Conservation (phyloP, 2,113 vertebrate genomes). For the Odontophorus gujanensis region DNA sequence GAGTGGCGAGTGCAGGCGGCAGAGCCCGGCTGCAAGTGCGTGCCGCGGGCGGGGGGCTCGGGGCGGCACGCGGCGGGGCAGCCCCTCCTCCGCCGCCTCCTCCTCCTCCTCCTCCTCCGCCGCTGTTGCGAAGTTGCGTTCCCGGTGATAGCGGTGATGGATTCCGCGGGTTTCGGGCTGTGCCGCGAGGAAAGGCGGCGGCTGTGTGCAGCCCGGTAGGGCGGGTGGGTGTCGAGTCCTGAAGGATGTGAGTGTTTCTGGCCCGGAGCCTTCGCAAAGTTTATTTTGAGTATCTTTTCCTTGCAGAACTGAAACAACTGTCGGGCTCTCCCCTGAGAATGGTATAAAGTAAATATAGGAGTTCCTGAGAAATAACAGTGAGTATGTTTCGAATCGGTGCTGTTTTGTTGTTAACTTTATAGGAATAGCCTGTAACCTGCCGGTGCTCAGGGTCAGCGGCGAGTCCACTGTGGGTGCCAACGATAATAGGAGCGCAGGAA, state of each 20-base stretch:
- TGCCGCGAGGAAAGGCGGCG: too few relatives aligned
- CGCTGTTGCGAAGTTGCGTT: not conserved
- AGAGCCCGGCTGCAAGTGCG: not conserved
- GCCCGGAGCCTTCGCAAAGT: not conserved
- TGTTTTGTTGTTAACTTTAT: not conserved
- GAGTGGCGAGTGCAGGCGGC: not conserved
- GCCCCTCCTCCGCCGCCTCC: too few relatives aligned
- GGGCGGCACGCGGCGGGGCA: not conserved
- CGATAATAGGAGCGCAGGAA: constrained; percentile 35
- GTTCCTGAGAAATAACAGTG: constrained; percentile 58
- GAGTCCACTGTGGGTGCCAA: not conserved
- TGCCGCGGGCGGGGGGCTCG: not conserved
- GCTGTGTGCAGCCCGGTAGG: not conserved
- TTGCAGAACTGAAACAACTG: constrained; percentile 28
- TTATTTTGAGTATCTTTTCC: constrained; percentile 46
- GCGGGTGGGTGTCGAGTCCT: not conserved
- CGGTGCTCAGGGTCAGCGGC: not conserved
- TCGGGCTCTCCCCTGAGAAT: not conserved
- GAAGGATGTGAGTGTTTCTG: not conserved
- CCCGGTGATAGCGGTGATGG: not conserved
- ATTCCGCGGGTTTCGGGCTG: not conserved
- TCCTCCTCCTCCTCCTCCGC: too few relatives aligned
- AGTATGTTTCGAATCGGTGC: constrained; percentile 4
- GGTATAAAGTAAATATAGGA: constrained; percentile 29
- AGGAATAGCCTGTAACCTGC: not conserved